A percentile compares a stretch with the other conserved stretches of the same genome.
Conservation (phyloP, 2,797 vertebrate species). For the Danionella dracula region DNA sequence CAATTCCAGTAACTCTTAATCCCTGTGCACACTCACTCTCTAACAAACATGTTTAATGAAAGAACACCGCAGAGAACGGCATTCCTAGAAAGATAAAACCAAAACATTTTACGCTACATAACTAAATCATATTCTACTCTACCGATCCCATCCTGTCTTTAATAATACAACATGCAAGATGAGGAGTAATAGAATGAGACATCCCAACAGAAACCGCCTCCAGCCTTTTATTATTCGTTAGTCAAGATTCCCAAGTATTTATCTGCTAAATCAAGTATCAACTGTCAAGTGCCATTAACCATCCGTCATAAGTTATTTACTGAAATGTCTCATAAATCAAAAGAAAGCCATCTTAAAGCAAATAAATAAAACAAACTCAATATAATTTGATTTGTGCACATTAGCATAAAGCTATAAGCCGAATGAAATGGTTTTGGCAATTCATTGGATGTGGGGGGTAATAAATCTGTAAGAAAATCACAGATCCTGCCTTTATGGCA, state of each 20-base stretch:
- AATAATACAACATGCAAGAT: too few relatives aligned
- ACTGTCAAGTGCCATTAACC: slow-evolving; percentile 4
- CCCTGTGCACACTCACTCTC: too few relatives aligned
- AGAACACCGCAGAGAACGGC: too few relatives aligned
- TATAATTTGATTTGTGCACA: slow-evolving; percentile 28
- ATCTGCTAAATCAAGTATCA: too few relatives aligned
- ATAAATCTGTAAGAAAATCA: slow-evolving; percentile 39
- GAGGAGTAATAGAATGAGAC: not conserved
- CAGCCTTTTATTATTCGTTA: not conserved
- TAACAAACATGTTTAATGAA: too few relatives aligned
- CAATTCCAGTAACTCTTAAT: too few relatives aligned
- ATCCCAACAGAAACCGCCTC: not conserved
- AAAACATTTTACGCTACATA: too few relatives aligned
- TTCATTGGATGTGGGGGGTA: slow-evolving; percentile 19
- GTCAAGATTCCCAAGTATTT: not conserved
- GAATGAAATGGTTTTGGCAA: slow-evolving; percentile 25
- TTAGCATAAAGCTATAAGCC: slow-evolving; percentile 42
- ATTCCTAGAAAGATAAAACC: too few relatives aligned
- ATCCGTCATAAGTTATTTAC: slow-evolving; percentile 17
- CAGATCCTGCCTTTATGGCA: slow-evolving; percentile 37
- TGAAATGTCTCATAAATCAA: slow-evolving; percentile 27
- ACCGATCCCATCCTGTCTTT: too few relatives aligned
- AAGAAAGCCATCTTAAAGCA: slow-evolving; percentile 35
- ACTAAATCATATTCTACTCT: too few relatives aligned
- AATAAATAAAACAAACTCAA: slow-evolving; percentile 42